Conservation (phyloP, 2,797 vertebrate species). For the Capromys pilorides region DNA sequence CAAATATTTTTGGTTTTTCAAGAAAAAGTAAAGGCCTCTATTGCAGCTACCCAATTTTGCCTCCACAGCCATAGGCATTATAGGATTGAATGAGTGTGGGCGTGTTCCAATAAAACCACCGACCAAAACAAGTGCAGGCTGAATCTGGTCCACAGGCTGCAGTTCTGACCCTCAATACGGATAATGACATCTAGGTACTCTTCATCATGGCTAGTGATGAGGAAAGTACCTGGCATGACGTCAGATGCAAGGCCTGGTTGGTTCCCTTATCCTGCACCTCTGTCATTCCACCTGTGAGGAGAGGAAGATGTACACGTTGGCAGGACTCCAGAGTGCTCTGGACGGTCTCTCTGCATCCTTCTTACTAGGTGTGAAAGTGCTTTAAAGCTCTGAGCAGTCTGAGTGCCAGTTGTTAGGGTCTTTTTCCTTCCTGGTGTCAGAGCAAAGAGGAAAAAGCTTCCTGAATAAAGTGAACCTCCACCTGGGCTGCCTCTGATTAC, state of each 20-base stretch:
- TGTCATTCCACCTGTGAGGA: neutral
- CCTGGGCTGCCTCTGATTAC: constrained; percentile 17
- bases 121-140: neutral
- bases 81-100: neutral
- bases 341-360: constrained; percentile 10
- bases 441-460: constrained; percentile 24
- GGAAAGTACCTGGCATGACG: neutral
- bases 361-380: constrained; percentile 5
- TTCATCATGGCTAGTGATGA: neutral
- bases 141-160: neutral
- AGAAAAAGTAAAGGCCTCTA: neutral
- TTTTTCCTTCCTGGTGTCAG: constrained; percentile 54
- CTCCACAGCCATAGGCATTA: neutral
- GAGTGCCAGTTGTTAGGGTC: constrained; percentile 53
- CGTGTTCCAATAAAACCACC: neutral
- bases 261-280: neutral
- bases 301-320: neutral
- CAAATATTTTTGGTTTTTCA: neutral
- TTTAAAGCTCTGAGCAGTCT: neutral
- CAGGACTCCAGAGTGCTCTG: neutral
- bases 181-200: neutral
- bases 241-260: neutral
- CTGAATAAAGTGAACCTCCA: constrained; percentile 53
- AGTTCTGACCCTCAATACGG: neutral
- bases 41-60: neutral